Conservation (phyloP, 2,113 vertebrate genomes). For the Myrmophylax atrothorax region DNA sequence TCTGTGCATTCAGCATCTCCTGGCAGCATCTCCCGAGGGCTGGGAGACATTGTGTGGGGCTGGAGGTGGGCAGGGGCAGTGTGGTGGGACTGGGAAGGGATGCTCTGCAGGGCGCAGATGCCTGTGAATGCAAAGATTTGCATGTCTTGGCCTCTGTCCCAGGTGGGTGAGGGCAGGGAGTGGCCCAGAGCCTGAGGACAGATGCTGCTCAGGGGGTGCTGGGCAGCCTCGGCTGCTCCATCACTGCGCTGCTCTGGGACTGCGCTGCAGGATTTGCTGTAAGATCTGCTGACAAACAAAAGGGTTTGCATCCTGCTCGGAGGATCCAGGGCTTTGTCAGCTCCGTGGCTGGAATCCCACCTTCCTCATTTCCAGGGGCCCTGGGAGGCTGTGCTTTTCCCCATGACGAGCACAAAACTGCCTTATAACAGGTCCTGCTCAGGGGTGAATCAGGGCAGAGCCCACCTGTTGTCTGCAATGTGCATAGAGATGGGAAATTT, state of each 20-base stretch:
- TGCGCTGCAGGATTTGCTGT: background rate
- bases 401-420: background rate
- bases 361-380: background rate
- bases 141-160: background rate
- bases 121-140: background rate
- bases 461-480: background rate
- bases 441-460: background rate
- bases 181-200: fast-evolving
- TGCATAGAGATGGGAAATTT: background rate
- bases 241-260: background rate
- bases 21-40: background rate
- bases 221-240: background rate
- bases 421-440: background rate
- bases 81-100: fast-evolving
- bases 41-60: background rate
- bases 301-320: background rate
- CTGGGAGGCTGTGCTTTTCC: background rate
- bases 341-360: background rate
- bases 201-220: background rate
- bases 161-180: background rate
- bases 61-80: background rate
- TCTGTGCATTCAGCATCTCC: background rate
- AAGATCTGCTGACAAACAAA: background rate
- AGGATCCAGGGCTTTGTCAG: background rate
- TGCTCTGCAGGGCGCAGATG: background rate